Conservation (phyloP, 2,113 vertebrate species). For the Ctenomys sociabilis region DNA sequence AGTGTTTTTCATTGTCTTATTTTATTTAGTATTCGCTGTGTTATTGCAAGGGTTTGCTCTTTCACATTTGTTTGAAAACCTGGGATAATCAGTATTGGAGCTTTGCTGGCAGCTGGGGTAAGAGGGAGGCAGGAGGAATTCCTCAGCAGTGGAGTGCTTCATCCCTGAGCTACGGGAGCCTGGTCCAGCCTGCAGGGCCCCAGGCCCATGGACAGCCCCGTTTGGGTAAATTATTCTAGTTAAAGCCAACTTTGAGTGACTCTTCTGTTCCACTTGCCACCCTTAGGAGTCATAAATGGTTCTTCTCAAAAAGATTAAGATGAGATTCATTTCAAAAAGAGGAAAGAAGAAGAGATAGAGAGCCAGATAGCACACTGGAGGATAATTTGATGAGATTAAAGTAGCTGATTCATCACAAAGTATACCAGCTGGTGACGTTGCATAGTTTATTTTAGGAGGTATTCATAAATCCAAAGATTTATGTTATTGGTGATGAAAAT, state of each 20-base stretch:
- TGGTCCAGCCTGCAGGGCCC: background rate
- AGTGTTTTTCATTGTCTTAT: background rate
- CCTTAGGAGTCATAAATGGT: slow-evolving; percentile 43
- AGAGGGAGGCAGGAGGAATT: background rate
- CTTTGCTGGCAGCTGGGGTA: background rate
- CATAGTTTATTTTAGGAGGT: slow-evolving; percentile 50
- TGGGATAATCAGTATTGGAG: background rate
- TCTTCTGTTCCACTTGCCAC: slow-evolving; percentile 27
- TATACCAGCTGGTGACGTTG: slow-evolving; percentile 31
- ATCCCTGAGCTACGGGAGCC: background rate
- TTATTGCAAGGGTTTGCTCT: background rate
- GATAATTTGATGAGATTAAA: slow-evolving; percentile 72
- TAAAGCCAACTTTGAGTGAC: slow-evolving; percentile 41
- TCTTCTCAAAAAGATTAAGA: slow-evolving; percentile 56
- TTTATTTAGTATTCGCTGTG: background rate
- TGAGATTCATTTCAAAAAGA: slow-evolving; percentile 40
- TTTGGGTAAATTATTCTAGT: background rate
- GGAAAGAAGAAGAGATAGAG: slow-evolving; percentile 47
- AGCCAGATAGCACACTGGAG: slow-evolving; percentile 58
- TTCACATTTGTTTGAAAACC: background rate
- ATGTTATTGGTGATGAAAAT: slow-evolving; percentile 23
- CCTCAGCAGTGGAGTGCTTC: background rate
- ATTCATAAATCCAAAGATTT: slow-evolving; percentile 66
- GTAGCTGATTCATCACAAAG: slow-evolving; percentile 66
- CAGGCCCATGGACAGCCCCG: background rate